Evolutionary conservation across 2,888 invertebrate species (phyloP), one percentile per base, ranked within the genome.

Genomic region (Disparrhopalites patrizii): DNA sequence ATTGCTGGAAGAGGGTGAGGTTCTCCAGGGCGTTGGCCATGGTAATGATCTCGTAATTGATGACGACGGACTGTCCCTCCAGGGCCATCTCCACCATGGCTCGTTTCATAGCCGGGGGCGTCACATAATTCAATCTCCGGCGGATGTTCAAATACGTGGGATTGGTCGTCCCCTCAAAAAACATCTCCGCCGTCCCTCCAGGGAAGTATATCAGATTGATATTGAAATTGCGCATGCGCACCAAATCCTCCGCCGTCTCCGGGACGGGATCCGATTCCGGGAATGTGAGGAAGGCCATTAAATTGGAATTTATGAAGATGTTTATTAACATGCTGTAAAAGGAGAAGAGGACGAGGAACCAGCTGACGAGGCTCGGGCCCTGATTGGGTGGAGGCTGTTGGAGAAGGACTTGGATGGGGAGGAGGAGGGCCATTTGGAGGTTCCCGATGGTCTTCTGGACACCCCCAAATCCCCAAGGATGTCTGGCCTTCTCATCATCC

Each of bases 271-370:
- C 57, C 23, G n/a, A 10, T 4, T 57, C 25, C 1, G 57, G 57
- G 18, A 23, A 25, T 10, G 57, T 38, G 38, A 57, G 23, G n/a
- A 57, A 57, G 2, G 57, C 2, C 2, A 57, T 57, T 3, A 57
- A 25, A 25, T 57, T 57, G 7, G 25, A 25, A 10, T 38, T 38
- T 25, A 23, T 40, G 27, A 40, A 38, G 1, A 36, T 15, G 1
- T 27, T 27, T 13, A 38, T 40, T 7, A 57, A 8, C 2, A 57
- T 57, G 1, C 38, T 40, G 15, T 38, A 38, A 36, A 57, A 57
- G 15, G 40, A 28, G 15, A 40, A 36, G 1, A 57, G n/a, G n/a
- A n/a, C n/a, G n/a, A n/a, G n/a, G n/a, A n/a, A n/a, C n/a, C n/a
- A n/a, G n/a, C n/a, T n/a, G n/a, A n/a, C n/a, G n/a, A n/a, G n/a